Evolutionary conservation across 2,888 invertebrate species (phyloP).

Genomic region (Lithosia quadra): DNA sequence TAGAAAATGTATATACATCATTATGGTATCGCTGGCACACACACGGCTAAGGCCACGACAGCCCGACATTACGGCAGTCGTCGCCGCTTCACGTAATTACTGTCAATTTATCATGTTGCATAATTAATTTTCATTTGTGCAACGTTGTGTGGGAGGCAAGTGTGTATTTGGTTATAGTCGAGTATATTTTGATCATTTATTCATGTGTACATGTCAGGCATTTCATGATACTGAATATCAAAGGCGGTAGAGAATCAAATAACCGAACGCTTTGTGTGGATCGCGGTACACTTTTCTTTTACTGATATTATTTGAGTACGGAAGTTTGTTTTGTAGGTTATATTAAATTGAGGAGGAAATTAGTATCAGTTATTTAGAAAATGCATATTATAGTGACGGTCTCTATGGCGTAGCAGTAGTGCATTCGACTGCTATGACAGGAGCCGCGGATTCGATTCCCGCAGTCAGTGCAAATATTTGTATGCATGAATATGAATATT

Average conservation of each 20-base stretch:
- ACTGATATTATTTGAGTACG: slow-evolving; percentile 13
- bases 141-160: slow-evolving; percentile 45
- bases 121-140: slow-evolving; percentile 81
- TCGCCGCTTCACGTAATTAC: slow-evolving; percentile 70
- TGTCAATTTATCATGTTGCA: slow-evolving; percentile 79
- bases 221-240: slow-evolving; percentile 64
- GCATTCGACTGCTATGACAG: too few species aligned
- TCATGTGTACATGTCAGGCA: slow-evolving; percentile 66
- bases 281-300: not conserved
- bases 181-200: slow-evolving; percentile 75
- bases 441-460: too few species aligned
- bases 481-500: too few species aligned
- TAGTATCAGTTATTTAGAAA: too few species aligned
- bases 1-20: slow-evolving; percentile 2
- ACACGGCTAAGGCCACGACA: slow-evolving; percentile 27
- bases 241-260: slow-evolving; percentile 59
- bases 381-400: too few species aligned
- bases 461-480: too few species aligned
- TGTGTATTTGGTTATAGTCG: slow-evolving; percentile 64
- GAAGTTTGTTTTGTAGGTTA: not conserved
- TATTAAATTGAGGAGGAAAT: too few species aligned
- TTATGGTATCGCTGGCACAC: not conserved
- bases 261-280: slow-evolving; percentile 32
- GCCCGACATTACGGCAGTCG: slow-evolving; percentile 42
- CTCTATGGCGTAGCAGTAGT: too few species aligned